Base-by-base conservation (phyloP, 1,140 invertebrate species). In the Pemphigus obesinymphae region DNA sequence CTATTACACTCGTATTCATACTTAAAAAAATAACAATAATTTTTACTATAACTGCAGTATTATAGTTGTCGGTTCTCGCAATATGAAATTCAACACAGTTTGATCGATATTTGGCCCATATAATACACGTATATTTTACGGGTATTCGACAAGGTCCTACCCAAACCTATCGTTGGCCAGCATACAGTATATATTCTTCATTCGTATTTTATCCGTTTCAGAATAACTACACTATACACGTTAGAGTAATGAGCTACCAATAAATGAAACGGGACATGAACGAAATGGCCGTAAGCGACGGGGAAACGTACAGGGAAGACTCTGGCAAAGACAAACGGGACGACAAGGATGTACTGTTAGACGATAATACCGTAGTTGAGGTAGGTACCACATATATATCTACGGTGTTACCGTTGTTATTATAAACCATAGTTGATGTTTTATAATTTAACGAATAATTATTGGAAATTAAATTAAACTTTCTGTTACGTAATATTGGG, bases 51-150 rank as follows among this genome's bases (percentile, higher is more conserved):
- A 70, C 2, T 6, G 10, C 43, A 13, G n/a, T n/a, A n/a, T n/a
- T n/a, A n/a, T n/a, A n/a, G n/a, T n/a, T n/a, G n/a, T n/a, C n/a
- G n/a, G n/a, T n/a, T n/a, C 66, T 23, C 23, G 34, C n/a, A 43
- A 43, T 43, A 63, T 20, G 13, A 20, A 15, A 17, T 48, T 29
- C 43, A 29, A 73, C 70, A 0, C 10, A 73, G 70, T 73, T 73
- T 73, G 70, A 4, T 73, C 70, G 29, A 73, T 73, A 73, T 31
- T 73, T 50, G 45, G 26, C 70, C 70, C 50, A 73, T 11, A 48
- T 72, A 72, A 1, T 29, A 29, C 5, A 45, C 0, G 7, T 26
- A 20, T 20, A n/a, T 3, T 11, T 10, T 10, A 13, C 11, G 26
- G 7, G 11, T 61, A 6, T 10, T 26, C 5, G 37, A n/a, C 2